phyloP scores from a whole-genome alignment of 2,888 invertebrate species.

The Dorcus hopei region DNA sequence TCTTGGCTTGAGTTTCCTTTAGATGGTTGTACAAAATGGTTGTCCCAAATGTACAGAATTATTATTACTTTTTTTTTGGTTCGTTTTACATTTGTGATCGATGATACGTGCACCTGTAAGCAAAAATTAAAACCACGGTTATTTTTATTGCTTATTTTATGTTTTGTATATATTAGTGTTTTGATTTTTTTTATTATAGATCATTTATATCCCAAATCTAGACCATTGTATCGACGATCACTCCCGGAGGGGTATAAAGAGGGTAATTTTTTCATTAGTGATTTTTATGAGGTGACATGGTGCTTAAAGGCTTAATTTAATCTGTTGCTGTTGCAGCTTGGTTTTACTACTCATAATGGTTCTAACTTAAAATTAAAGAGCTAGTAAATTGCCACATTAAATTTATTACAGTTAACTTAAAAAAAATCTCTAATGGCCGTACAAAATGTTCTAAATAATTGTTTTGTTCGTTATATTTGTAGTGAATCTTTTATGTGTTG shows the following conservation, averaged over 20 bases:
- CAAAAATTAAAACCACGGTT: neutral
- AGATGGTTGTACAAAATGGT: neutral
- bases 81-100: neutral
- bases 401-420: no score
- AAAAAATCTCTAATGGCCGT: no score
- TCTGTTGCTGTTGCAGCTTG: neutral
- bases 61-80: constrained; percentile 15
- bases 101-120: neutral
- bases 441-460: no score
- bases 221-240: constrained; percentile 52
- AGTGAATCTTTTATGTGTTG: neutral
- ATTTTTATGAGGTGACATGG: neutral
- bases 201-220: constrained; percentile 52
- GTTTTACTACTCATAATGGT: neutral
- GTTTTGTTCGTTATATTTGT: neutral
- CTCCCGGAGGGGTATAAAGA: constrained; percentile 54
- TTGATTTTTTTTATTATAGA: constrained; percentile 47
- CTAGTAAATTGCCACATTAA: no score
- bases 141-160: constrained; percentile 1
- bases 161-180: constrained; percentile 6
- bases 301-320: neutral
- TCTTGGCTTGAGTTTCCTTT: constrained; percentile 2
- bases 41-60: constrained; percentile 1
- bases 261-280: constrained; percentile 47
- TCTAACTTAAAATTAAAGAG: no score